Percentiles rank a stretch among this genome's conserved stretches.
Conservation (phyloP, 1,140 invertebrate species). For the Eurytemora carolleeae region DNA sequence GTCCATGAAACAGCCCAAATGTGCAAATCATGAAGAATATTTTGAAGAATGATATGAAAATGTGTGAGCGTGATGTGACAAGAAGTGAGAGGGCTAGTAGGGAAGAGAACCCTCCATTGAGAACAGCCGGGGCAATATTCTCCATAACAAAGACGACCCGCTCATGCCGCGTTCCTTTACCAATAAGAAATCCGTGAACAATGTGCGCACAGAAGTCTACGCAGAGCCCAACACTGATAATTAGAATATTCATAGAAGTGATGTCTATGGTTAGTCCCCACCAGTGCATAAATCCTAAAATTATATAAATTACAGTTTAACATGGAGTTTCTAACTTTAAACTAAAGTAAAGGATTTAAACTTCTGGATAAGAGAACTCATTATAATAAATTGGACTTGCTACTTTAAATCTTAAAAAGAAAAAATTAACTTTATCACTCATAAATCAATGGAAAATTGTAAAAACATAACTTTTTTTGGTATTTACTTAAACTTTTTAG, state of each 20-base stretch:
- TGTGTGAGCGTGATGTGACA: slow-evolving; percentile 48
- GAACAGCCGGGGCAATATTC: slow-evolving; percentile 52
- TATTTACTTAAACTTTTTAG: no score
- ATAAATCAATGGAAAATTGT: no score
- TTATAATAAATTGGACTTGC: no score
- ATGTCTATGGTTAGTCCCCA: slow-evolving; percentile 67
- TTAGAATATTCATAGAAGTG: slow-evolving; percentile 56
- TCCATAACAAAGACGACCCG: slow-evolving; percentile 44
- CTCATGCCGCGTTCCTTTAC: slow-evolving; percentile 31
- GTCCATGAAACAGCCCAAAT: slow-evolving; percentile 53
- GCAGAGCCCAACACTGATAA: slow-evolving; percentile 60
- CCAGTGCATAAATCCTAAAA: slow-evolving; percentile 47
- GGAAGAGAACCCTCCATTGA: slow-evolving; percentile 58
- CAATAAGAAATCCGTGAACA: slow-evolving; percentile 49
- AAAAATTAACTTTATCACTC: no score
- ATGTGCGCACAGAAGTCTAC: slow-evolving; percentile 74
- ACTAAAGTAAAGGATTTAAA: no score
- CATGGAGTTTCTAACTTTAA: no score
- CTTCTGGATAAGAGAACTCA: no score
- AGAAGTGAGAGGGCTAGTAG: slow-evolving; percentile 48
- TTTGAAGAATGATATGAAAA: slow-evolving; percentile 56
- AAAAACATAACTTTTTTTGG: no score
- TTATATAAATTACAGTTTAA: no score
- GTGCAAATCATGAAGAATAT: slow-evolving; percentile 38
- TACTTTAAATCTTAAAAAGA: no score